Conservation (phyloP, 2,113 vertebrate genomes). For the Cebus imitator region DNA sequence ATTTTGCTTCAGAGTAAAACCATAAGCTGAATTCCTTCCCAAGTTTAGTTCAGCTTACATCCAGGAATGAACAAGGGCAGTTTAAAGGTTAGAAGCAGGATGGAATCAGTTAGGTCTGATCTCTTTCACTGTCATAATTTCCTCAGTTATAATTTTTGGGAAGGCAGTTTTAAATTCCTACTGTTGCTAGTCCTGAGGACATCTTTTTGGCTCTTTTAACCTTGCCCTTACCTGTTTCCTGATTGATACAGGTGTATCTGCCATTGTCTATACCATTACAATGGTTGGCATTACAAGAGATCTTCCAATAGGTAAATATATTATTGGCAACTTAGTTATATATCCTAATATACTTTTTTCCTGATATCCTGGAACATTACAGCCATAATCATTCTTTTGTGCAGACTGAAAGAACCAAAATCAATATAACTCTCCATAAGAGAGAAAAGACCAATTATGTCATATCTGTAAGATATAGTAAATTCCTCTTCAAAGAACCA, state of each 20-base stretch:
- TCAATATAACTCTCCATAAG: neutral
- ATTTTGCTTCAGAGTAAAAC: too few species aligned
- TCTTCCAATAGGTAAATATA: neutral
- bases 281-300: neutral
- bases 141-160: too few species aligned
- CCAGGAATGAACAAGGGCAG: too few species aligned
- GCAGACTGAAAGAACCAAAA: constrained; percentile 16
- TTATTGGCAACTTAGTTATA: neutral
- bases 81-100: too few species aligned
- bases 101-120: too few species aligned
- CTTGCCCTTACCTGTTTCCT: neutral
- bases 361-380: constrained; percentile 24
- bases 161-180: neutral
- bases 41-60: too few species aligned
- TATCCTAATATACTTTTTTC: neutral
- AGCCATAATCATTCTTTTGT: neutral
- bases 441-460: neutral
- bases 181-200: neutral
- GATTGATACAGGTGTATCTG: neutral
- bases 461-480: neutral
- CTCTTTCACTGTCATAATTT: too few species aligned
- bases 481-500: too few species aligned
- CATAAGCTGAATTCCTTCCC: too few species aligned
- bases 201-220: neutral
- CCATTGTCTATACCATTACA: neutral